phyloP scores from a whole-genome alignment of 1,140 invertebrate species.

The Brachionus asplanchnoidis region DNA sequence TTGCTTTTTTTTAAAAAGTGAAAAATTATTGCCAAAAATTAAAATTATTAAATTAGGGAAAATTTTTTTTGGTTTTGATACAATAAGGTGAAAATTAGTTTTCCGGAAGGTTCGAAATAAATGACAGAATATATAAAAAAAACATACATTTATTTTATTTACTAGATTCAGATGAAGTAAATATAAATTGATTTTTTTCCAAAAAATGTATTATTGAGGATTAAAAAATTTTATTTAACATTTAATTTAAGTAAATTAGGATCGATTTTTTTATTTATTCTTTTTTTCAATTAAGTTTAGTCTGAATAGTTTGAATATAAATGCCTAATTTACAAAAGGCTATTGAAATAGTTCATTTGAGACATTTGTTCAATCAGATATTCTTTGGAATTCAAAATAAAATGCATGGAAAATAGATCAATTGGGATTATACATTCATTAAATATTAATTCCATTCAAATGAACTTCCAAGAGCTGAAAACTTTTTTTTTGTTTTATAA shows the following conservation, averaged over 20 bases:
- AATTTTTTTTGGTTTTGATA: no score
- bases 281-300: background rate
- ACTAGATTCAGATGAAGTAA: no score
- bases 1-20: no score
- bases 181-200: no score
- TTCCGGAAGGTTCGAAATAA: no score
- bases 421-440: background rate
- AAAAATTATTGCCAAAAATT: no score
- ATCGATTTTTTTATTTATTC: background rate
- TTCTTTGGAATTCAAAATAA: background rate
- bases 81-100: no score
- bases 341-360: background rate
- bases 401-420: background rate
- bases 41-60: background rate
- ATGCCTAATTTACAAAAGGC: background rate
- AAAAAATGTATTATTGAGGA: no score
- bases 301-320: background rate
- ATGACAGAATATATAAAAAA: no score
- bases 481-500: slow-evolving; percentile 1
- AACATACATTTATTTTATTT: no score
- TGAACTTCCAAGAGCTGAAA: slow-evolving; percentile 1
- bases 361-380: background rate
- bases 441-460: slow-evolving; percentile 30
- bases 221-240: background rate
- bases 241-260: background rate